Conservation (phyloP, 2,113 vertebrate genomes). For the Archilochus colubris region DNA sequence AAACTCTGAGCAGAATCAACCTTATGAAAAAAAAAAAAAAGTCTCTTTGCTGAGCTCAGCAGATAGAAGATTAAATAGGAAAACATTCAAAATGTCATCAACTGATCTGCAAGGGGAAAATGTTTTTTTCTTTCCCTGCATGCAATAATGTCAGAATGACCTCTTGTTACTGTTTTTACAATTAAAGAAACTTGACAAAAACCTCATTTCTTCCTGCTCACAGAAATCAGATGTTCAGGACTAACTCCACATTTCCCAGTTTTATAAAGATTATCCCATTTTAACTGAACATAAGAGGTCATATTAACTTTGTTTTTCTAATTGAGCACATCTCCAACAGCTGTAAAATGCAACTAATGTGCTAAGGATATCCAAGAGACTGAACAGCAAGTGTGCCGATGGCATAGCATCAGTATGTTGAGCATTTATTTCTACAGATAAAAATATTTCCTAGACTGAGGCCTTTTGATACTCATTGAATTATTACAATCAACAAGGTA, state of each 20-base stretch:
- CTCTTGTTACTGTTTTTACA: not conserved
- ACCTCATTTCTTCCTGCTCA: not conserved
- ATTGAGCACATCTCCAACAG: not conserved
- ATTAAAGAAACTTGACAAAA: not conserved
- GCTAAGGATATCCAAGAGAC: not conserved
- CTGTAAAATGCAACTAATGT: not conserved
- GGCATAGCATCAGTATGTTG: not conserved
- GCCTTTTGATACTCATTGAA: not conserved
- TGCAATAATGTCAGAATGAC: not conserved
- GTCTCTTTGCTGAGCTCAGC: not conserved
- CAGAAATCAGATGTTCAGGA: not conserved
- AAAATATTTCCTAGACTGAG: not conserved
- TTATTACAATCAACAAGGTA: not conserved
- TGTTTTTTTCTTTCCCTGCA: not conserved
- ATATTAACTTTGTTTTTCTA: not conserved
- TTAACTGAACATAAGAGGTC: not conserved
- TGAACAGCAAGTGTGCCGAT: conserved; percentile 18
- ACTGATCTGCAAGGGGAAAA: not conserved
- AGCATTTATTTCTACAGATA: not conserved
- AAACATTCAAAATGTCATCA: not conserved
- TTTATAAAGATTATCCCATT: not conserved
- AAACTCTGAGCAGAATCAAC: not conserved
- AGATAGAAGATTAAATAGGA: not conserved
- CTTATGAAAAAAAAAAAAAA: not conserved
- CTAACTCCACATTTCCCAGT: not conserved